These are phyloP conservation scores for Mellilla xanthometata DNA, from an alignment of 2,888 invertebrate genomes.

Conservation along the genomic window DNA sequence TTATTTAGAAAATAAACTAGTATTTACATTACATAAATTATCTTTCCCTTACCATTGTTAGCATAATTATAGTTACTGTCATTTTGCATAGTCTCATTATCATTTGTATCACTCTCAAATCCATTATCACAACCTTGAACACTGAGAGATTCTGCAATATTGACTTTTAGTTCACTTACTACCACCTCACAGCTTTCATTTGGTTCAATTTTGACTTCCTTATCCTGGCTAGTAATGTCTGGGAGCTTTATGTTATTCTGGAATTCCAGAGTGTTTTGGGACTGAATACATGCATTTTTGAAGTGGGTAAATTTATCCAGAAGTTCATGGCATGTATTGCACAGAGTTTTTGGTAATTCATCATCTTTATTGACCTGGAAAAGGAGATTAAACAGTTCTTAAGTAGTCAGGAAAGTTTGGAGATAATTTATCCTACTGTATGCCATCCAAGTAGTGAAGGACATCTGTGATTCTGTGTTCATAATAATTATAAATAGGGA, in stretches of 20 bases:
- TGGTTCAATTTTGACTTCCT: slow-evolving; percentile 5
- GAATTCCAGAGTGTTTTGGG: slow-evolving; percentile 53
- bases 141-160: slow-evolving; percentile 25
- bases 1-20: background rate
- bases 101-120: background rate
- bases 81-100: background rate
- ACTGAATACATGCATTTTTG: slow-evolving; percentile 63
- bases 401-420: too few relatives aligned
- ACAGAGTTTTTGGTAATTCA: slow-evolving; percentile 60
- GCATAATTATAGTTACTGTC: background rate
- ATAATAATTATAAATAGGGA: too few relatives aligned
- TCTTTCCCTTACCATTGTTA: slow-evolving; percentile 2
- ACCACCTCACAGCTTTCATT: slow-evolving; percentile 9
- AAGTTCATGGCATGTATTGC: slow-evolving; percentile 57
- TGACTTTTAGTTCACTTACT: slow-evolving; percentile 20
- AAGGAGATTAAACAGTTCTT: too few relatives aligned
- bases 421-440: too few relatives aligned
- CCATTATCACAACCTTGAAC: too few relatives aligned
- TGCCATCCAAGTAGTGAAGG: too few relatives aligned
- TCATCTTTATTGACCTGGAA: slow-evolving; percentile 58
- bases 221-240: slow-evolving; percentile 5
- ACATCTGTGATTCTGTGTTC: too few relatives aligned
- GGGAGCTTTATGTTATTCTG: slow-evolving; percentile 36
- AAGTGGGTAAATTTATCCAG: slow-evolving; percentile 59
- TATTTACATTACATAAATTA: background rate